Base-by-base conservation (phyloP, 1,140 invertebrate species). In the Catajapyx aquilonaris region DNA sequence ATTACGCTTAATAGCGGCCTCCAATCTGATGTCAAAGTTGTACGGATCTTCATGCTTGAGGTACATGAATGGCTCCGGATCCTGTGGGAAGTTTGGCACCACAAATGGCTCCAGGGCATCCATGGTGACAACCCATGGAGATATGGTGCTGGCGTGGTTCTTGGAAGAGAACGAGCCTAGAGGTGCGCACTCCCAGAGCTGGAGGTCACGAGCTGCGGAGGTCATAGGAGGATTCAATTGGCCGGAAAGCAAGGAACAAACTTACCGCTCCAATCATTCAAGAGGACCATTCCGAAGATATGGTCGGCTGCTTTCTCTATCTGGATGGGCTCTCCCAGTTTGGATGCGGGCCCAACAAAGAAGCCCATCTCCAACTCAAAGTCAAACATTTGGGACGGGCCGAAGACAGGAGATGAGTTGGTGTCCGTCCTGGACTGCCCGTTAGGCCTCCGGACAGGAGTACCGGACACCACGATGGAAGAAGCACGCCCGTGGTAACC, bases 251-350 rank as follows among this genome's bases (percentile, higher is more conserved):
- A n/a, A n/a, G n/a, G n/a, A n/a, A n/a, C n/a, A n/a, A n/a, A 52
- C 54, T 56, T 58, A 85, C 84, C 85, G 60, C 87, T 94, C 95
- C 95, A 99, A 57, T 99, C 95, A 54, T 99, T 99, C 85, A 98
- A 90, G 1, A 95, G 57, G 3, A 96, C 88, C 60, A 98, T 80
- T 39, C 95, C 95, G 62, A 99, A 99, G 45, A 99, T 93, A 51
- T 87, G 72, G 34, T 97, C 76, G 32, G 86, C 71, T n/a, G 87
- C 81, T 33, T 80, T 63, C 4, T 75, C 66, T 2, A 91, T 78
- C 11, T 71, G 61, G 34, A 98, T 73, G 3, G 80, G 66, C 42
- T 88, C 65, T 1, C 94, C 93, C 5, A 94, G 47, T 31, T 71
- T 54, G 17, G 77, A 91, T 3, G 73, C 62, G 9, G 73, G 67